Base-by-base conservation (phyloP, 2,113 vertebrate species). In the Micromys minutus region DNA sequence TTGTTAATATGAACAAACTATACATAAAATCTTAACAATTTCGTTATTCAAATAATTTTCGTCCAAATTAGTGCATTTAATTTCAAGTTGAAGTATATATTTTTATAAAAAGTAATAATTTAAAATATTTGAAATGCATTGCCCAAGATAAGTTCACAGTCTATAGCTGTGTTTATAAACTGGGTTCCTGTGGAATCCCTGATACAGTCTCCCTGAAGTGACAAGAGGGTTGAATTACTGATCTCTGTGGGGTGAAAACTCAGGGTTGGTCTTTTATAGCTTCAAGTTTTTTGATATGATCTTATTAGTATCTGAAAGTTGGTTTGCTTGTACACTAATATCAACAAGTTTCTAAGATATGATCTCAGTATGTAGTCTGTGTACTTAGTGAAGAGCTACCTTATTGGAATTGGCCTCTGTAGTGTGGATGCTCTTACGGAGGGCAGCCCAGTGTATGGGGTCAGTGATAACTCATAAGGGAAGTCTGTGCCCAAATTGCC, bases 101-200 rank as follows among this genome's bases (percentile, higher is more conserved):
- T 96, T 98, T 97, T 98, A 94, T 86, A 96, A 97, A 97, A 97
- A 96, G 94, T 97, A 97, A 77, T 57, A 67, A 63, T 87, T 92
- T 88, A 47, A 42, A 96, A 97, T 97, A 92, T 95, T 94, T 98
- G 85, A 97, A 97, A 57, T 81, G 72, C 59, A 10, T 85, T 94
- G 69, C 79, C 76, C 97, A 94, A 92, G 97, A 91, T 89, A 97
- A 96, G 95, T 90, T 97, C 89, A 47, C 81, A 87, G 59, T 95
- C 93, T 96, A 55, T 97, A 97, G 94, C 97, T 95, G 52, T 96
- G 57, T 93, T 93, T 67, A 94, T 89, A 97, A 93, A 94, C 81
- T 76, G 89, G 91, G 63, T 96, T 96, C 91, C 96, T 97, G 39
- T 94, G 92, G 59, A 79, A 42, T 69, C 24, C 26, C 36, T 67